Base-by-base conservation (phyloP, 1,140 invertebrate species). In the Solen grandis region DNA sequence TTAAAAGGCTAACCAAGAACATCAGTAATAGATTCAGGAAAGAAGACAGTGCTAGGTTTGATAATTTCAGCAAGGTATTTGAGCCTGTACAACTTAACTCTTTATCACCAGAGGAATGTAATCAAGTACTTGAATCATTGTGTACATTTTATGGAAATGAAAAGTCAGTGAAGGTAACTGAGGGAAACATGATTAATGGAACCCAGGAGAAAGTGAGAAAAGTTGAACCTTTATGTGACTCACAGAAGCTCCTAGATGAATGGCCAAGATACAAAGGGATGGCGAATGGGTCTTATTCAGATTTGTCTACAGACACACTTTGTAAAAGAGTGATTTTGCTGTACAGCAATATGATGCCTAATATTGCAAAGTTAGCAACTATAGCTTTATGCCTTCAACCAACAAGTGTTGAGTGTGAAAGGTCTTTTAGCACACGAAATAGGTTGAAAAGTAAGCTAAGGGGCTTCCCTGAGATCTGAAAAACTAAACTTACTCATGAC, bases 361-460 rank as follows among this genome's bases (percentile, higher is more conserved):
- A 13, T 59, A 13, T 59, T 10, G 55, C 55, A 8, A 8, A 59
- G 27, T 22, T 59, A 13, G 8, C 55, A 8, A 25, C 10, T 8
- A 59, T 59, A 59, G 55, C 55, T 8, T 59, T 59, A 25, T 59
- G 55, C 22, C 8, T 59, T 8, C 62, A 65, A 5, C 14, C 31
- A 1, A 33, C 33, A 27, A 63, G 62, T 35, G 62, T 65, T 19
- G 33, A 65, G 33, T 65, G 62, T 36, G 33, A 65, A 8, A 65
- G 62, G 36, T 33, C 27, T 16, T 65, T 65, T 35, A 65, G 62
- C 25, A 35, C 25, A 14, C 38, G 35, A n/a, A 68, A 68, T 25
- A 46, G 65, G 16, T 22, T 72, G 2, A 72, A 72, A 29, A 59
- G n/a, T 14, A 72, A 72, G 19, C n/a, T 72, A 36, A 5, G 33